Evolutionary conservation across 2,888 invertebrate species (phyloP), one percentile per base, ranked within the genome.

Genomic region (Leptopilina drosophilae): DNA sequence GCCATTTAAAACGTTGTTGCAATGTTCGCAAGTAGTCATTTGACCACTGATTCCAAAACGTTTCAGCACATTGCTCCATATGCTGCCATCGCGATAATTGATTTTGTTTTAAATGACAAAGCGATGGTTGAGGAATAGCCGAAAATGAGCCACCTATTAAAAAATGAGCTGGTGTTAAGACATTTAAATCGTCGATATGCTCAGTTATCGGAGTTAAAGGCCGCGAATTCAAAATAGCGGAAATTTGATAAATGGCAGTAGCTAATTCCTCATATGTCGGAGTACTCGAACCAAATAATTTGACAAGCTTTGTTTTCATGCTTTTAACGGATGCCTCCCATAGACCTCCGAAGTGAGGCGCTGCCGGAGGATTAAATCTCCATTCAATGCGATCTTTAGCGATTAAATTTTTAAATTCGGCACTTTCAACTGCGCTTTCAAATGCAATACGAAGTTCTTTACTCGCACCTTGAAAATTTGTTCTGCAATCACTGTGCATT

Each of bases 101-200:
- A n/a, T 56, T 56, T 56, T 56, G 56, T 56, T 56, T 56, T 56
- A 56, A 56, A 56, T 56, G n/a, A 56, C 56, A 46, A 46, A 46
- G 46, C 46, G 46, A 46, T 46, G 46, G 46, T 46, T 46, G 46
- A 46, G 46, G 46, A 46, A 46, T 8, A 46, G 46, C 46, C 9
- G 46, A 9, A 46, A 46, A 46, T 4, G 46, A 46, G 9, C 46
- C 9, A 46, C 46, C 46, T 46, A 46, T 46, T 46, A 46, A 46
- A 46, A 46, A 46, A 46, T 46, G 46, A 7, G 46, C 46, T 8
- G 46, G 46, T 46, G 46, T 46, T 46, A 46, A 46, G 5, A 46
- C 46, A 46, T 46, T 46, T 1, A 46, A 6, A 46, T 46, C 46
- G 46, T 46, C 46, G 2, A 46, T 46, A 1, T 46, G 46, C 9